phyloP scores from a whole-genome alignment of 2,113 vertebrate genomes.

The Dasypus novemcinctus region DNA sequence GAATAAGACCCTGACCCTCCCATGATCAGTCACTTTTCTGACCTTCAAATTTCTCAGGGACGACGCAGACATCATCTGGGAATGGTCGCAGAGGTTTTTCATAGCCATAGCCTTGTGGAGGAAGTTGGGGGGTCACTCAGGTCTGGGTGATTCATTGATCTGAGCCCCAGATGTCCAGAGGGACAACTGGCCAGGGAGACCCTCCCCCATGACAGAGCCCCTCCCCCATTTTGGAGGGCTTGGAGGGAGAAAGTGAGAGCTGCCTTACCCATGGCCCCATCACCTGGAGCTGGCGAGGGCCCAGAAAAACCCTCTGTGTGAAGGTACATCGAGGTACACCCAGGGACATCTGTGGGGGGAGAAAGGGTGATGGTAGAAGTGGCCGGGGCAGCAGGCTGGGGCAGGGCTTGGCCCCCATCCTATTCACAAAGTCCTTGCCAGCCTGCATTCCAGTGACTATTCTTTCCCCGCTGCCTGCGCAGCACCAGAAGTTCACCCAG shows the following conservation, averaged over 20 bases:
- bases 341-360: slow-evolving; percentile 88
- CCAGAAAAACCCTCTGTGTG: slow-evolving; percentile 88
- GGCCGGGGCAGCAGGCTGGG: background rate
- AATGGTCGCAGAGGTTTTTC: slow-evolving; percentile 86
- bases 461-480: slow-evolving; percentile 26
- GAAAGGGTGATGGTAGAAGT: background rate
- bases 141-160: background rate
- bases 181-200: slow-evolving; percentile 86
- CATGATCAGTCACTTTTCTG: slow-evolving; percentile 43
- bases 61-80: slow-evolving; percentile 92
- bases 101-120: slow-evolving; percentile 90
- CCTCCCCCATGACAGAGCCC: slow-evolving; percentile 81
- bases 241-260: background rate
- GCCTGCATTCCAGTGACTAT: slow-evolving; percentile 14
- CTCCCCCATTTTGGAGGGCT: slow-evolving; percentile 84
- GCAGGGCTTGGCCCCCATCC: background rate
- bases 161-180: background rate
- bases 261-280: slow-evolving; percentile 84
- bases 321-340: slow-evolving; percentile 91
- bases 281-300: slow-evolving; percentile 79
- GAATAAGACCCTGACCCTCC: background rate
- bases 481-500: slow-evolving; percentile 28
- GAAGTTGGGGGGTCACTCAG: slow-evolving; percentile 39
- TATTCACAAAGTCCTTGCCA: background rate
- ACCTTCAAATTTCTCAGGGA: slow-evolving; percentile 98